Base-by-base conservation (phyloP, 2,888 invertebrate genomes). In the Agrotis segetum region DNA sequence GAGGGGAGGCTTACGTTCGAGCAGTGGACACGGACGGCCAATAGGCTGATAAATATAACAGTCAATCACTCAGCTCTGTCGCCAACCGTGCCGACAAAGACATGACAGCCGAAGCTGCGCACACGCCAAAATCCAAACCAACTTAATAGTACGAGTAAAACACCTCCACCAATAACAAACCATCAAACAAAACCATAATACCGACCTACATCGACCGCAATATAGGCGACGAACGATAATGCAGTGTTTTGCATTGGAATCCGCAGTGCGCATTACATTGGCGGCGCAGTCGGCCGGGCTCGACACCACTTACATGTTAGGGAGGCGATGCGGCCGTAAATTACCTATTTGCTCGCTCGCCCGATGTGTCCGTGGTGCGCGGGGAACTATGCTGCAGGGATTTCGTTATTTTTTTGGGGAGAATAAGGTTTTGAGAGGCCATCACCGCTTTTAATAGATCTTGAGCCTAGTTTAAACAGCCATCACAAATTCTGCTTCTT, bases 201-300 rank as follows among this genome's bases (percentile, higher is more conserved):
- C 11, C 58, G 71, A 73, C 71, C 64, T 53, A 70, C 58, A 74
- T 65, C 59, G 66, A 47, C 75, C 69, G 74, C 77, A 77, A 75
- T 81, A 75, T 59, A 74, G 29, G 65, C 82, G 68, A 69, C 68
- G 71, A 74, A 75, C 85, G 74, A 77, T 85, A 87, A 84, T 87
- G 86, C 88, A 84, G 87, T 86, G 85, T 86, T 88, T 87, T 85
- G 84, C 86, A 88, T 85, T 79, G 80, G 81, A n/a, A 84, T 83
- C 90, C 88, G 89, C 90, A 88, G 68, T 88, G 88, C 88, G 90
- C 88, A 84, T 88, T 85, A 85, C 88, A 87, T 84, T 63, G 88
- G 82, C 69, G 82, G 81, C 70, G 82, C 81, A 79, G 75, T 79
- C 68, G 65, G 72, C 71, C 69, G 66, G 55, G 67, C 60, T 74